Conservation (phyloP, 2,888 invertebrate species). For the Drosophila basisetae region DNA sequence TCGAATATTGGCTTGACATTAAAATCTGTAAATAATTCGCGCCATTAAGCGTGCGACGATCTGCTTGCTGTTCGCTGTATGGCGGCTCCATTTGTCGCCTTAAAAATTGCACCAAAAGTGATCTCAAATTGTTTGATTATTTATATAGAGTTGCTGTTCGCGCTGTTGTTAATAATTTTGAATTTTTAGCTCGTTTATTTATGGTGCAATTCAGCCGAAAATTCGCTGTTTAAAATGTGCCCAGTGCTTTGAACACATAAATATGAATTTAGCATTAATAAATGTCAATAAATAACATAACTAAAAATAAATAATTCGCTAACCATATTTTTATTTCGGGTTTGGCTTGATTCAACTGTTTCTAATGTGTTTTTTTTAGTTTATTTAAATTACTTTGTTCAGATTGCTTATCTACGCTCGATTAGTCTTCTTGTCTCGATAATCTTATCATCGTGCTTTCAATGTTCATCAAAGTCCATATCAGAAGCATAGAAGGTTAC, state of each 20-base stretch:
- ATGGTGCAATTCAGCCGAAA: slow-evolving; percentile 62
- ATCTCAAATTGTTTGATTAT: slow-evolving; percentile 48
- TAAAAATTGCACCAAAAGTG: slow-evolving; percentile 44
- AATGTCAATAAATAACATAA: slow-evolving; percentile 45
- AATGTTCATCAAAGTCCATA: slow-evolving; percentile 10
- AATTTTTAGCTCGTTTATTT: slow-evolving; percentile 59
- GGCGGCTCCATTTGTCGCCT: slow-evolving; percentile 45
- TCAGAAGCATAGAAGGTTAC: slow-evolving; percentile 7
- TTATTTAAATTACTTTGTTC: not conserved
- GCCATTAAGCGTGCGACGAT: slow-evolving; percentile 77
- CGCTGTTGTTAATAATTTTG: slow-evolving; percentile 52
- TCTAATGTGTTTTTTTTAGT: not conserved
- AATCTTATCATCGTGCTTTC: slow-evolving; percentile 25
- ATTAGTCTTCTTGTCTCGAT: slow-evolving; percentile 14
- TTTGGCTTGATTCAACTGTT: not conserved
- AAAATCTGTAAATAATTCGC: slow-evolving; percentile 76
- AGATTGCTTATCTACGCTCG: slow-evolving; percentile 4
- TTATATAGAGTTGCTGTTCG: slow-evolving; percentile 51
- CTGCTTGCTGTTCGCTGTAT: slow-evolving; percentile 46
- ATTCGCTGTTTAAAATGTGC: slow-evolving; percentile 63
- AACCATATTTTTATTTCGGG: slow-evolving; percentile 4
- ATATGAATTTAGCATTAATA: slow-evolving; percentile 31
- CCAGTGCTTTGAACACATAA: slow-evolving; percentile 47
- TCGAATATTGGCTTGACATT: slow-evolving; percentile 58
- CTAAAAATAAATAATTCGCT: slow-evolving; percentile 11